These are phyloP conservation scores for Lochmaea crataegi DNA, from an alignment of 2,888 invertebrate genomes.

Conservation along the genomic window DNA sequence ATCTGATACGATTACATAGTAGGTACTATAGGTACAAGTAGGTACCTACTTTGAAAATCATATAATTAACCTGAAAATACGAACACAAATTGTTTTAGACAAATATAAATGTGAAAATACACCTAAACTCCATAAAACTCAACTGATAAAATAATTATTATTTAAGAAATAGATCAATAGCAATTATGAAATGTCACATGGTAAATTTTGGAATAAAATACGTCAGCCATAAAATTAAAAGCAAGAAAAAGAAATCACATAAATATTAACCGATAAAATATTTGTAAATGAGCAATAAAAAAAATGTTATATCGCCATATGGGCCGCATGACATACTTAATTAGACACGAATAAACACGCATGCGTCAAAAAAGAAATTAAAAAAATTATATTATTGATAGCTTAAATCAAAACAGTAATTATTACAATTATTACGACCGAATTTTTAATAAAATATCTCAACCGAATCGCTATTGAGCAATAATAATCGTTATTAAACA, in stretches of 20 bases:
- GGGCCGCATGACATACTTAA: conserved; percentile 29
- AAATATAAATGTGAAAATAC: not conserved
- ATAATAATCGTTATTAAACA: conserved; percentile 18
- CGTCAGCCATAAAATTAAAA: not conserved
- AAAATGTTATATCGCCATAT: not conserved
- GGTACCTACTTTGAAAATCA: no score
- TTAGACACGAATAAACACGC: conserved; percentile 11
- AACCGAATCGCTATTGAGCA: conserved; percentile 26
- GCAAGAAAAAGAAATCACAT: conserved; percentile 6
- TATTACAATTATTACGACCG: not conserved
- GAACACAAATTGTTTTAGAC: not conserved
- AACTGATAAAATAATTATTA: not conserved
- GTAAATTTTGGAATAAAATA: no score
- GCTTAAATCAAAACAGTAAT: conserved; percentile 11
- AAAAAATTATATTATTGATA: conserved; percentile 6
- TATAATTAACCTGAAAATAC: not conserved
- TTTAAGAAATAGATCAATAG: no score
- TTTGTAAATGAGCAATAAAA: conserved; percentile 4
- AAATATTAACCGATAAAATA: conserved; percentile 2
- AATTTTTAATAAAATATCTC: conserved; percentile 17
- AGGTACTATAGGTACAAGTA: not conserved
- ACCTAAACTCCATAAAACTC: not conserved
- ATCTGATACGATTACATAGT: not conserved
- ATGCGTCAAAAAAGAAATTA: conserved; percentile 14
- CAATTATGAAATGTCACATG: no score